These are phyloP conservation scores for Eupeodes corollae DNA, from an alignment of 1,140 invertebrate genomes.

Conservation along the genomic window DNA sequence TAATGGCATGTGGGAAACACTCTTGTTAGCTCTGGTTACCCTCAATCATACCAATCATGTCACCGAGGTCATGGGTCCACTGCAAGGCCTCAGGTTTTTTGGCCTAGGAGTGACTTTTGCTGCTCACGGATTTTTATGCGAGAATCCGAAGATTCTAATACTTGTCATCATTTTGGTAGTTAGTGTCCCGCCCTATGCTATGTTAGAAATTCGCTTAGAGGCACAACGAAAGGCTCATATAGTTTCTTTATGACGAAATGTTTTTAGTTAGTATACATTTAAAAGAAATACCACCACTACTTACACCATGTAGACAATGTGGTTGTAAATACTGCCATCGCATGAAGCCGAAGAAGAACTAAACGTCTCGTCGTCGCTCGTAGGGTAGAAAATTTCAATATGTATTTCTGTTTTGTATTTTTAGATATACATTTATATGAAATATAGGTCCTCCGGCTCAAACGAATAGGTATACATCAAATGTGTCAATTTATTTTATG, in stretches of 20 bases:
- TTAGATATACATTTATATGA: no score
- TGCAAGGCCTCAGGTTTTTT: conserved; percentile 28
- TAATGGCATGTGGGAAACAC: conserved; percentile 58
- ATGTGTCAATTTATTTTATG: no score
- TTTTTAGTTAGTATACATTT: conserved; percentile 33
- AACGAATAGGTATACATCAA: no score
- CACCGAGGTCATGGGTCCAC: conserved; percentile 20
- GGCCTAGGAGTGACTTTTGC: conserved; percentile 32
- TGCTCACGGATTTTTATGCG: conserved; percentile 32
- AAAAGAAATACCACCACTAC: conserved; percentile 26
- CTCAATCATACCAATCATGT: conserved; percentile 26
- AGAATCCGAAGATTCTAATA: conserved; percentile 31
- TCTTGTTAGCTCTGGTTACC: conserved; percentile 38
- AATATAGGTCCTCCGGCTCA: no score
- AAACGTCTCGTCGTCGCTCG: no score
- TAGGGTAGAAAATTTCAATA: no score
- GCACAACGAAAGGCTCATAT: conserved; percentile 33
- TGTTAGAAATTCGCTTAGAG: conserved; percentile 36
- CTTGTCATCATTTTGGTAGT: conserved; percentile 36
- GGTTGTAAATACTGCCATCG: no score
- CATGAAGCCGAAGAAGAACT: no score
- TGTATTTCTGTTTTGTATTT: no score
- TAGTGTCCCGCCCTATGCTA: conserved; percentile 37
- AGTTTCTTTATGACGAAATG: conserved; percentile 34
- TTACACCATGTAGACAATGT: conserved; percentile 22